Percentiles rank a stretch among this genome's conserved stretches.
Conservation (phyloP, 2,113 vertebrate genomes). For the Corynorhinus townsendii region DNA sequence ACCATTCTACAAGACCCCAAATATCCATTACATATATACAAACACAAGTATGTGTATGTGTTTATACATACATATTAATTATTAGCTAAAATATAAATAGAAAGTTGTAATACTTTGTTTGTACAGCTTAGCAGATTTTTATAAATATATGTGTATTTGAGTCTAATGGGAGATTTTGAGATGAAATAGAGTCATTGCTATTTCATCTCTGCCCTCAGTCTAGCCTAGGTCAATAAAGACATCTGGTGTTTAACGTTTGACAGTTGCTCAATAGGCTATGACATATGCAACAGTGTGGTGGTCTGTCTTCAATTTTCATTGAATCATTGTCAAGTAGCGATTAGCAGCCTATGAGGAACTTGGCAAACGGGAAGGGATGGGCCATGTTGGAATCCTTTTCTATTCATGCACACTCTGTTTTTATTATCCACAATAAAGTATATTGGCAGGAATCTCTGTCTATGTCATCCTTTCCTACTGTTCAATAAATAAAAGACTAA, state of each 20-base stretch:
- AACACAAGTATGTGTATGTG: background rate
- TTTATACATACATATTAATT: background rate
- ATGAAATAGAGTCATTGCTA: background rate
- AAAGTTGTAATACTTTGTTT: background rate
- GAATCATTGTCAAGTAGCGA: constrained; percentile 53
- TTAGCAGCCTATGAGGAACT: constrained; percentile 41
- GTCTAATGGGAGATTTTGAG: background rate
- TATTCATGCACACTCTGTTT: background rate
- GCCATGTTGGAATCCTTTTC: constrained; percentile 35
- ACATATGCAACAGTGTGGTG: constrained; percentile 20
- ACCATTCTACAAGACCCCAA: background rate
- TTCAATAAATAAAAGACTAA: constrained; percentile 55
- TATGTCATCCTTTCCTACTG: constrained; percentile 44
- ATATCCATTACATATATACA: background rate
- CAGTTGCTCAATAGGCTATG: background rate
- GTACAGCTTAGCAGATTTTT: background rate
- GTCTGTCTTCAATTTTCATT: constrained; percentile 38
- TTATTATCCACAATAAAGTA: constrained; percentile 28
- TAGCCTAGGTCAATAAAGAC: constrained; percentile 34
- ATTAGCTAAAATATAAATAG: background rate
- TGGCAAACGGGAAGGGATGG: constrained; percentile 6
- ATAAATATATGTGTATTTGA: background rate
- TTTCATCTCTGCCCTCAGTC: background rate
- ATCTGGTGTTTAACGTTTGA: constrained; percentile 46
- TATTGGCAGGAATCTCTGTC: constrained; percentile 42